These are phyloP conservation scores for Cygnus atratus DNA, from an alignment of 2,113 vertebrate species.

Conservation along the genomic window DNA sequence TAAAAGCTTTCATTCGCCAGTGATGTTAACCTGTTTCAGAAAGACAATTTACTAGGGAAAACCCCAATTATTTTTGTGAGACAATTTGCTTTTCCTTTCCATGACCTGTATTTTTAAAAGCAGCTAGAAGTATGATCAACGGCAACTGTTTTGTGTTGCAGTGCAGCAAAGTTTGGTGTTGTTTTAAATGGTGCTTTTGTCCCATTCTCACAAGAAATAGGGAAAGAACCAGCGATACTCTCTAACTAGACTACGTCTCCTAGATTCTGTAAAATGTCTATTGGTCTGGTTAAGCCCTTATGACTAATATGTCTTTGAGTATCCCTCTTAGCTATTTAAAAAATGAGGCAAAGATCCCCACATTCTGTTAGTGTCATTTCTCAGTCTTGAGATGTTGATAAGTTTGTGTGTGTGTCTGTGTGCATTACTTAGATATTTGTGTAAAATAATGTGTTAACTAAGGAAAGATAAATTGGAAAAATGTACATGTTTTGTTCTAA, in stretches of 20 bases:
- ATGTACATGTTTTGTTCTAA: not conserved
- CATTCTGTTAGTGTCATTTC: not conserved
- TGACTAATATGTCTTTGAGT: not conserved
- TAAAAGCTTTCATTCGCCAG: not conserved
- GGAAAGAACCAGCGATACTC: not conserved
- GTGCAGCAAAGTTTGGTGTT: not conserved
- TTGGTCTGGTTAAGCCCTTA: rapidly evolving
- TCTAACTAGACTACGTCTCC: not conserved
- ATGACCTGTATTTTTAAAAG: not conserved
- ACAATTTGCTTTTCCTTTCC: not conserved
- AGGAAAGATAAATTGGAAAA: not conserved
- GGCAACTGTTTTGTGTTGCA: not conserved
- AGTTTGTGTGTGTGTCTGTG: not conserved
- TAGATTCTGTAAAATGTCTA: slow-evolving; percentile 12
- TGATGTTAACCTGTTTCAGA: not conserved
- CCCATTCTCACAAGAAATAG: not conserved
- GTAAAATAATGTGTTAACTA: not conserved
- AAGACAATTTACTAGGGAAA: not conserved
- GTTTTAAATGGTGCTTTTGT: not conserved
- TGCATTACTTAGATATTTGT: not conserved
- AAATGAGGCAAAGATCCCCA: not conserved
- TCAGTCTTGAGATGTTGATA: not conserved
- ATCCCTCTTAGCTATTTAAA: not conserved
- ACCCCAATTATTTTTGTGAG: not conserved
- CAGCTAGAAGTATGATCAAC: not conserved